Conservation (phyloP, 2,888 invertebrate species). For the Abrostola tripartita region DNA sequence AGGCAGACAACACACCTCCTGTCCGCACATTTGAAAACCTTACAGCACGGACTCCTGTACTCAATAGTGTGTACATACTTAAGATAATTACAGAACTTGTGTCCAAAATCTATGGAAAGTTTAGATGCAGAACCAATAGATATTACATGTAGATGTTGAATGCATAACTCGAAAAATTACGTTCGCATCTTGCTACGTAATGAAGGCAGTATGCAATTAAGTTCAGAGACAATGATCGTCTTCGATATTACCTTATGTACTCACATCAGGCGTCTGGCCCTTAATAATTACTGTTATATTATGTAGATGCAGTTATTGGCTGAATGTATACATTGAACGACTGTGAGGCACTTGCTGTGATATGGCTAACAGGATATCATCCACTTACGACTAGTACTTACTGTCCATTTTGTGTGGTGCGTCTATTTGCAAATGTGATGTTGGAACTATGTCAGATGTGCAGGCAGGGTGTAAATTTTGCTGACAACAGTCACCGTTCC, state of each 20-base stretch:
- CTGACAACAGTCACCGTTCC: constrained; percentile 67
- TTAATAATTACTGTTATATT: constrained; percentile 29
- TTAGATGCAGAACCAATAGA: constrained; percentile 45
- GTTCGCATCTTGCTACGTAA: constrained; percentile 19
- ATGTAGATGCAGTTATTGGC: constrained; percentile 26
- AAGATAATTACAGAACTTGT: constrained; percentile 48
- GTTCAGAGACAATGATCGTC: constrained; percentile 22
- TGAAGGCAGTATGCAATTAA: constrained; percentile 19
- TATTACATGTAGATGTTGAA: constrained; percentile 35
- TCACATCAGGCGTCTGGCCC: constrained; percentile 19
- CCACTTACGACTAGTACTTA: constrained; percentile 49
- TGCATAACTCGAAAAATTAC: constrained; percentile 21
- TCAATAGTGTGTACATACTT: constrained; percentile 56
- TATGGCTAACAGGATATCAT: constrained; percentile 49
- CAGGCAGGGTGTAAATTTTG: constrained; percentile 58
- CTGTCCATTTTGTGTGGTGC: constrained; percentile 49
- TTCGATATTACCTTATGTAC: constrained; percentile 34
- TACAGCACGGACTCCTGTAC: constrained; percentile 52
- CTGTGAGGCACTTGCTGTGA: constrained; percentile 52
- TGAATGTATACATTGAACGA: constrained; percentile 35
- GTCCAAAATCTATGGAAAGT: constrained; percentile 48
- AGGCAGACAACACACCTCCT: constrained; percentile 64
- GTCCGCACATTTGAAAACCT: constrained; percentile 66
- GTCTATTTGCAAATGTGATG: constrained; percentile 43
- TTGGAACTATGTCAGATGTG: constrained; percentile 56